Base-by-base conservation (phyloP, 2,797 vertebrate species). In the Luscinia megarhynchos region DNA sequence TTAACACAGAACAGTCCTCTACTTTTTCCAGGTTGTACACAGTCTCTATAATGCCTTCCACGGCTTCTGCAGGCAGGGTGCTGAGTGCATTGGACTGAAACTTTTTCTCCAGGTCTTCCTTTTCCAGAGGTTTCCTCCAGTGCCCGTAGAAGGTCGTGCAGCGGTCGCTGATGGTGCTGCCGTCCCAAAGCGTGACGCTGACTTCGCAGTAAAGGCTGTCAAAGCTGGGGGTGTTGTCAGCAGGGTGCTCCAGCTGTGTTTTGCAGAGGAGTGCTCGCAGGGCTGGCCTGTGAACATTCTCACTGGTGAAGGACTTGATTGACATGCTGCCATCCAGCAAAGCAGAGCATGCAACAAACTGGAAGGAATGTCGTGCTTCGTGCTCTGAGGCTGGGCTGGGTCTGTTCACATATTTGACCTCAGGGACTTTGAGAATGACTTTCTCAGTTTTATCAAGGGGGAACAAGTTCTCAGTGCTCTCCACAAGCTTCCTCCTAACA, bases 321-420 rank as follows among this genome's bases (percentile, higher is more conserved):
- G 98, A 97, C 85, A 99, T 90, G 36, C 54, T 61, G 27, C 98
- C 97, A 4, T 99, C 99, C n/a, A 99, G 97, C 93, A 99, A 96
- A 20, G 97, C 97, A 1, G 98, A 97, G 92, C 98, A 99, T 36
- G 98, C 98, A 6, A 98, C 98, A 50, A 99, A 99, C 97, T 99
- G 99, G 85, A 99, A 99, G 4, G 99, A 99, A 95, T 99, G 99
- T 48, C 99, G 98, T 82, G 99, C 99, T 96, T 99, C 98, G 0
- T 99, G 99, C 90, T 99, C 99, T 0, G 98, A 98, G 62, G 59
- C 74, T 2, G 99, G 99, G 21, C 97, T 97, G 38, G 98, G 98
- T 63, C 99, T 98, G 94, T 99, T 96, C 13, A 99, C 96, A 1
- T 99, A 99, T 67, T 97, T 98, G 58, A 98, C 98, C 3, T 98